Evolutionary conservation across 2,113 vertebrate species (phyloP).

Genomic region (Columbina picui): DNA sequence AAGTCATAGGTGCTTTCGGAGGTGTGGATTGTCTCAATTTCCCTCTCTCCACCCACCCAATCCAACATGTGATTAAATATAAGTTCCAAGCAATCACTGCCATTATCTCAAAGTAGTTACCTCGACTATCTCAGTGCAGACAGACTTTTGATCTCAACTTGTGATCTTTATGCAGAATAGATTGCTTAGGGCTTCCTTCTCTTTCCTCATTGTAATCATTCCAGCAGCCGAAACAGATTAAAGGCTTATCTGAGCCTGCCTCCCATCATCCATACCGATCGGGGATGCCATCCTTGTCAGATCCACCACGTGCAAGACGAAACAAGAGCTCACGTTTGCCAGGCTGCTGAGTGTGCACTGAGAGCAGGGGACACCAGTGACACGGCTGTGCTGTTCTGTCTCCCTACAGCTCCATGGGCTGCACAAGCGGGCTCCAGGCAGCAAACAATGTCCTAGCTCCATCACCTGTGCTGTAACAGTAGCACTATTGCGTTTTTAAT

Average conservation of each 20-base stretch:
- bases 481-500: neutral
- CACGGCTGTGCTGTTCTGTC: neutral
- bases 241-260: neutral
- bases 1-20: neutral
- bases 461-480: neutral
- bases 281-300: accelerated
- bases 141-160: neutral
- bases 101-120: neutral
- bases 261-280: neutral
- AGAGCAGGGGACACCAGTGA: neutral
- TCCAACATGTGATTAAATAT: neutral
- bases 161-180: neutral
- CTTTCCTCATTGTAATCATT: neutral
- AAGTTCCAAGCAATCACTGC: neutral
- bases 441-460: neutral
- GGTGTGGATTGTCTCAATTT: neutral
- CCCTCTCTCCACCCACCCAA: neutral
- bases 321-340: neutral
- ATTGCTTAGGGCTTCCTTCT: neutral
- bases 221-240: neutral
- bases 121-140: neutral
- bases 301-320: neutral
- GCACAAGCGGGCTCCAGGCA: neutral
- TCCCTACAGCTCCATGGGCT: accelerated
- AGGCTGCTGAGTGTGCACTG: neutral